Base-by-base conservation (phyloP, 2,888 invertebrate genomes). In the Colostygia pectinataria region DNA sequence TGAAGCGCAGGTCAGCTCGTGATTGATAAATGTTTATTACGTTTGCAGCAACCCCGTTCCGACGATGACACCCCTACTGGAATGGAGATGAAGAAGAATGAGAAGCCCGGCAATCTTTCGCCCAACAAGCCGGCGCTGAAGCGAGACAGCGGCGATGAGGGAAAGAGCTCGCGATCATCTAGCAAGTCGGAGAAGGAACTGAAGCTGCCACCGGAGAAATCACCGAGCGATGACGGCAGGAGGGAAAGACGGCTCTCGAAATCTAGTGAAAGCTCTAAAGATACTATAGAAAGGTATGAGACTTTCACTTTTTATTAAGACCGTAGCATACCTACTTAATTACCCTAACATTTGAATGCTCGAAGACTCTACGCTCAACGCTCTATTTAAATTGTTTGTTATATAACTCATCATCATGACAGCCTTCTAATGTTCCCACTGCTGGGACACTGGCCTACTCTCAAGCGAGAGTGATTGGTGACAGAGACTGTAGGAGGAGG, bases 41-140 rank as follows among this genome's bases (percentile, higher is more conserved):
- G 7, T 24, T 67, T 63, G 3, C 68, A 86, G 84, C 55, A 61
- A 66, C 57, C 53, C 70, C 57, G 67, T 62, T 67, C 81, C 61
- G 69, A 89, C 84, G 86, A 76, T 68, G 65, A 56, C 58, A 59
- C 66, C 66, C 51, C 64, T 60, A 47, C 67, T 77, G 78, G 78
- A 77, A 88, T 89, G 89, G 89, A 90, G 87, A 71, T 90, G 83
- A 90, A 88, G 70, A 84, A 80, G 64, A 73, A 74, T 65, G 89
- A 88, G 38, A 87, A 85, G 71, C 68, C 85, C 63, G 86, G 86
- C 79, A 89, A 76, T 65, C 63, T 85, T 54, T 88, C 89, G 65
- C 89, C 89, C 51, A 75, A 83, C 52, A 83, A 74, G 65, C 74
- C 72, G 55, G 63, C 73, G 44, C 59, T 76, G 37, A 83, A 77